Base-by-base conservation (phyloP, 2,797 vertebrate genomes). In the Allobates femoralis region DNA sequence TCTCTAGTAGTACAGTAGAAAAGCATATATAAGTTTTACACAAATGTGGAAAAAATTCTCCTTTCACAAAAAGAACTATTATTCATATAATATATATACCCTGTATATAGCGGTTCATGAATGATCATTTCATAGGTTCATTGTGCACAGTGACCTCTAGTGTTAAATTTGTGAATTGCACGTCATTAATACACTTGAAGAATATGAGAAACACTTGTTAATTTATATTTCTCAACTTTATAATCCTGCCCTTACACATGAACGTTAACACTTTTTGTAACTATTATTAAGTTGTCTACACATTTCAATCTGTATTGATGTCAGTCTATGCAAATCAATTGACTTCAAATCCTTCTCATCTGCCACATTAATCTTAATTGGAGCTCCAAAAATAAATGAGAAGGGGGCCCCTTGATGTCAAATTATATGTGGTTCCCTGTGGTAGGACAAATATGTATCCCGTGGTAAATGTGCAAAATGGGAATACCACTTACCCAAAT, bases 101-200 rank as follows among this genome's bases (percentile, higher is more conserved):
- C 10, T 12, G 16, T 53, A 15, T 3, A 53, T 53, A 53, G 51
- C 16, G 51, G 51, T 53, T 53, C 11, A 23, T 37, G 19, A 23
- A 69, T 5, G 14, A 69, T 37, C 32, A 7, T 41, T 15, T 79
- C 16, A 80, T 0, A 8, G 55, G n/a, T 75, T 84, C 21, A 58
- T 60, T 58, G 84, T 79, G 34, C 56, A 14, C 1, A 30, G 30
- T 56, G 84, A 85, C 76, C 84, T 79, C 84, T 79, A 79, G 84
- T 71, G 84, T 76, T 12, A 3, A 21, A 73, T 71, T 19, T 82
- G 18, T 34, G 21, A n/a, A 79, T 7, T 41, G n/a, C 7, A 71
- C 1, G 1, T 16, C 16, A 30, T 30, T 2, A 30, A 10, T 66
- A 28, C 6, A 30, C 16, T 15, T 5, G 23, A 11, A 60, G 7